Percentiles rank a stretch among this genome's conserved stretches.
phyloP scores from a whole-genome alignment of 2,888 invertebrate species.

The Ophioninae sp. region DNA sequence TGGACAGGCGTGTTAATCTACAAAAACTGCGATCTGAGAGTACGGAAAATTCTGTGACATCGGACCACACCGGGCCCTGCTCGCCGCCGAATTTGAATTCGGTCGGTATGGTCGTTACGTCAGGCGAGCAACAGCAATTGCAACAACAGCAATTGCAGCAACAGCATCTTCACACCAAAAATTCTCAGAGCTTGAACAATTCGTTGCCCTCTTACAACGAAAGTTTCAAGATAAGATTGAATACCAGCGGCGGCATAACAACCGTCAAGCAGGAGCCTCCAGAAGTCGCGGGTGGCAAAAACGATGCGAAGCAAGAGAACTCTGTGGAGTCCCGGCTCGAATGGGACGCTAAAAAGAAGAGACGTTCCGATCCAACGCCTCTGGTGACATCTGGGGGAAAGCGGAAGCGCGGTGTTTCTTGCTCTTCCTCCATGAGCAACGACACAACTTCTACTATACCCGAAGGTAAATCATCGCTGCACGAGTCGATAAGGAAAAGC shows the following conservation, averaged over 20 bases:
- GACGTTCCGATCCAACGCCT: conserved; percentile 73
- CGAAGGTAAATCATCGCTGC: conserved; percentile 70
- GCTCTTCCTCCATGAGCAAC: conserved; percentile 78
- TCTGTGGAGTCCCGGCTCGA: conserved; percentile 64
- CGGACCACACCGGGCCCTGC: conserved; percentile 74
- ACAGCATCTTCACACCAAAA: conserved; percentile 59
- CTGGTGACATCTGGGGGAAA: conserved; percentile 69
- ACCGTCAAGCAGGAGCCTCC: conserved; percentile 77
- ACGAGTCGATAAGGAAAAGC: conserved; percentile 71
- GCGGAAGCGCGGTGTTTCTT: conserved; percentile 78
- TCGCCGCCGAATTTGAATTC: conserved; percentile 76
- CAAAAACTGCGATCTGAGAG: conserved; percentile 79
- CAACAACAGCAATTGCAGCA: conserved; percentile 38
- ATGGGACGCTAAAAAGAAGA: conserved; percentile 78
- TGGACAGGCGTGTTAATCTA: conserved; percentile 84
- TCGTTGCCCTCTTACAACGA: conserved; percentile 75
- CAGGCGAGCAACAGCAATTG: conserved; percentile 54
- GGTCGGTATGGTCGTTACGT: conserved; percentile 58
- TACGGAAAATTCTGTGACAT: conserved; percentile 74
- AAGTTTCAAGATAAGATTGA: conserved; percentile 78
- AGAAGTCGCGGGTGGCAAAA: conserved; percentile 69
- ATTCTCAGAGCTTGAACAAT: conserved; percentile 68
- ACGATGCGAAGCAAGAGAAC: conserved; percentile 74
- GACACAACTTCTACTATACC: conserved; percentile 75
- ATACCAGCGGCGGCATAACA: conserved; percentile 79